Base-by-base conservation (phyloP, 2,797 vertebrate species). In the Syndactyla subalaris region DNA sequence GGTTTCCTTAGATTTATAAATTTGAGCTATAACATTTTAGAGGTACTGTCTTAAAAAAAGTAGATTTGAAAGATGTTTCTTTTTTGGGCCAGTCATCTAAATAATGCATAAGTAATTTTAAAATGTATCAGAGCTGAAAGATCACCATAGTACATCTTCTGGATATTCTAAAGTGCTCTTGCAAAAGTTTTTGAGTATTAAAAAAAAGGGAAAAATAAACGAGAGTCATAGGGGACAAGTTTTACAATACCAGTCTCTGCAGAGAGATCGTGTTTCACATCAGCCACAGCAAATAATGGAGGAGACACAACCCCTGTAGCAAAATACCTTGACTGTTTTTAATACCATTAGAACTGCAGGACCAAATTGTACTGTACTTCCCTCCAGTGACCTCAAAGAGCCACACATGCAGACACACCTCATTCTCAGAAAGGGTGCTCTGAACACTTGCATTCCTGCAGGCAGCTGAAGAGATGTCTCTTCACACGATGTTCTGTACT, bases 291-390 rank as follows among this genome's bases (percentile, higher is more conserved):
- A 90, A 89, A 87, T n/a, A 88, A 92, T 24, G 20, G 87, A 93
- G 75, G 75, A 94, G 88, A 77, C 92, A 78, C 95, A 96, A 94
- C 75, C 96, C 91, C 97, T 98, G 97, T 98, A 98, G 97, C 97
- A 98, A 98, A 98, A 98, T 98, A 97, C 97, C 96, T 97, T 96
- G 96, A 97, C 96, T 97, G 97, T 97, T 97, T 95, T 89, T 96
- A 91, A 96, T 95, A 97, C 94, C 88, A 49, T 96, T 91, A 93
- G 89, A 96, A 71, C 78, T 93, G 95, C 97, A 97, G 96, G 85
- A 95, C 95, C 92, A 93, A 88, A 93, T 96, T 51, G 97, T 98
- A 97, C 98, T 98, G 97, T 98, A 97, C 94, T 94, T 97, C 92
- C 85, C 96, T 96, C 91, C 90, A 57, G 17, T 88, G 90, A 97